Evolutionary conservation across 2,888 invertebrate genomes (phyloP), one percentile per base, ranked within the genome.

Genomic region (Drosophila subquinaria): DNA sequence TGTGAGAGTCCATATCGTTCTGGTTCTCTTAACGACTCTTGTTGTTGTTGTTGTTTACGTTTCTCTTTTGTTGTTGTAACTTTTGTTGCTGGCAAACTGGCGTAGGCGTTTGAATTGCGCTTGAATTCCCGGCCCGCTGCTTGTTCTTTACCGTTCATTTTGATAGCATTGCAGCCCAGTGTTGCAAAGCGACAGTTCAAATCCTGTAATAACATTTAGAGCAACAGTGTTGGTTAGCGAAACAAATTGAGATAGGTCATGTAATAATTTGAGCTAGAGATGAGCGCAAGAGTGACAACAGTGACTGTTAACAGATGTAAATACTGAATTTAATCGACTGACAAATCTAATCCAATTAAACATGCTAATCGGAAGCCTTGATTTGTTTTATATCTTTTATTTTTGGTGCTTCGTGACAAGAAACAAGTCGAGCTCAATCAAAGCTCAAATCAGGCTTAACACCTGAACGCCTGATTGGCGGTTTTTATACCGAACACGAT

Each of bases 1-100:
- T 91, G 89, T 23, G 92, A 91, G 43, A 90, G 74, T 40, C 90
- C 92, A 80, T 81, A 88, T 45, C 79, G 66, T 42, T 84, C 83
- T n/a, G 79, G 79, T 35, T 79, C 79, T 53, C 45, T 69, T 52
- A 47, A 35, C 17, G 60, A 17, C 35, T 66, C 64, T 47, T 56
- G 59, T 33, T 66, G 61, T 45, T 62, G 69, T 38, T 59, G 61
- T 35, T 48, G 65, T 47, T 68, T 76, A 30, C 59, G 77, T 69
- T 69, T 61, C 50, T 63, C 63, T 50, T 60, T 80, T 33, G 51
- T 20, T 50, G 63, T 55, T 17, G 48, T 57, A 6, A 3, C 20
- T 51, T 2, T 51, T 35, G 17, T 70, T 52, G 70, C 60, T 65
- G 90, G 88, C 61, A 89, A 76, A 68, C 88, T 89, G 53, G 90